phyloP scores from a whole-genome alignment of 2,797 vertebrate genomes.

The Pagetopsis macropterus region DNA sequence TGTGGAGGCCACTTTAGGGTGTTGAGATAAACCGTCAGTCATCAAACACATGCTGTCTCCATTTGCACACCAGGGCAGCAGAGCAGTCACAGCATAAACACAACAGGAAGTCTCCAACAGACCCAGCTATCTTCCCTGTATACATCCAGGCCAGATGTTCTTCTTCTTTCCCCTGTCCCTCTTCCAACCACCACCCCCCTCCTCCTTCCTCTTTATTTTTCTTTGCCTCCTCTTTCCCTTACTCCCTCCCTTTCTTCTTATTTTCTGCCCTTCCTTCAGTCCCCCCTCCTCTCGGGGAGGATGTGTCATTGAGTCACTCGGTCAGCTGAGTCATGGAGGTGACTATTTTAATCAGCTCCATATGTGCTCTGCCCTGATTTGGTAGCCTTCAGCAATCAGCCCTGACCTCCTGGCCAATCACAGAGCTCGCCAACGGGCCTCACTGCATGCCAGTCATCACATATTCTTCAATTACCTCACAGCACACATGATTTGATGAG shows the following conservation, averaged over 20 bases:
- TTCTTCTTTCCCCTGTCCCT: conserved; percentile 53
- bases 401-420: conserved; percentile 65
- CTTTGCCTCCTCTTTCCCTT: conserved; percentile 26
- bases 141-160: conserved; percentile 78
- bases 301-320: conserved; percentile 56
- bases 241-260: conserved; percentile 11
- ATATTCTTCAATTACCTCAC: conserved; percentile 42
- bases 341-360: conserved; percentile 71
- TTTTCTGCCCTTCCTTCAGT: conserved; percentile 8
- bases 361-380: conserved; percentile 57
- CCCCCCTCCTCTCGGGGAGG: conserved; percentile 9
- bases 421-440: conserved; percentile 20
- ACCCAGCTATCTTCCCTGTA: conserved; percentile 66
- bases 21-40: conserved; percentile 50
- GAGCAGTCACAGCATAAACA: conserved; percentile 65
- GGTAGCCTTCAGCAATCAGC: conserved; percentile 58
- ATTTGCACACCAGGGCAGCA: conserved; percentile 71
- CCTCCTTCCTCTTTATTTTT: conserved; percentile 20
- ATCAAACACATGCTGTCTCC: conserved; percentile 76
- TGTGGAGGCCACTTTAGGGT: conserved; percentile 45
- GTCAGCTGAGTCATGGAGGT: conserved; percentile 61
- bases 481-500: conserved; percentile 22
- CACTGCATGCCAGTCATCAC: conserved; percentile 17
- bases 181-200: conserved; percentile 17
- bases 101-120: conserved; percentile 78